Conservation (phyloP, 1,140 invertebrate genomes). For the Steinernema feltiae region DNA sequence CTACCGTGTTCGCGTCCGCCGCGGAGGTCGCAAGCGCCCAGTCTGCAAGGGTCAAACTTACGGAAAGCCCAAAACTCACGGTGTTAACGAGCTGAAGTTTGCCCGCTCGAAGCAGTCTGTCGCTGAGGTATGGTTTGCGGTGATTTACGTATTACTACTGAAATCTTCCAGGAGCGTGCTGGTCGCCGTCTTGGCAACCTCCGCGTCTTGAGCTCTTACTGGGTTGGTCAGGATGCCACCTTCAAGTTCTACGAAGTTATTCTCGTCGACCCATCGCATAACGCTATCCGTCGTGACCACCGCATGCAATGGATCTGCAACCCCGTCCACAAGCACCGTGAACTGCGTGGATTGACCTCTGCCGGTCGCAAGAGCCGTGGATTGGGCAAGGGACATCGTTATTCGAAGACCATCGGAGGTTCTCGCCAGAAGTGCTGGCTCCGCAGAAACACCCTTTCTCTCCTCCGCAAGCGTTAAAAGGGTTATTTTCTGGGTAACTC, state of each 20-base stretch:
- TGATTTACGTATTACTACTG: not conserved
- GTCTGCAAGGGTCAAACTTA: conserved; percentile 96
- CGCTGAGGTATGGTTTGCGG: conserved; percentile 77
- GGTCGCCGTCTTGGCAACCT: conserved; percentile 83
- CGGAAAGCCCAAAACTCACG: conserved; percentile 97
- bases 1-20: conserved; percentile 91
- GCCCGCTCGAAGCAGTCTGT: conserved; percentile 86
- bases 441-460: conserved; percentile 80
- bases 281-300: conserved; percentile 81
- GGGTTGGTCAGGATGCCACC: conserved; percentile 96
- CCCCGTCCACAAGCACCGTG: conserved; percentile 93
- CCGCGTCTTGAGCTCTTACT: conserved; percentile 93
- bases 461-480: conserved; percentile 89
- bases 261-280: conserved; percentile 18
- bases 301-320: conserved; percentile 97
- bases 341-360: conserved; percentile 92
- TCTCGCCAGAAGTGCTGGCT: conserved; percentile 86
- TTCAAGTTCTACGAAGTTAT: conserved; percentile 96
- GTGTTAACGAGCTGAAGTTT: conserved; percentile 95
- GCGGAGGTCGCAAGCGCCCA: conserved; percentile 94
- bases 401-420: conserved; percentile 89
- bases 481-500: not conserved
- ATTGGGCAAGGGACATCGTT: conserved; percentile 86
- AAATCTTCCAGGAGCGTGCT: conserved; percentile 75
- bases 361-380: conserved; percentile 90